Conservation (phyloP, 2,888 invertebrate genomes). For the Epistrophella euchroma region DNA sequence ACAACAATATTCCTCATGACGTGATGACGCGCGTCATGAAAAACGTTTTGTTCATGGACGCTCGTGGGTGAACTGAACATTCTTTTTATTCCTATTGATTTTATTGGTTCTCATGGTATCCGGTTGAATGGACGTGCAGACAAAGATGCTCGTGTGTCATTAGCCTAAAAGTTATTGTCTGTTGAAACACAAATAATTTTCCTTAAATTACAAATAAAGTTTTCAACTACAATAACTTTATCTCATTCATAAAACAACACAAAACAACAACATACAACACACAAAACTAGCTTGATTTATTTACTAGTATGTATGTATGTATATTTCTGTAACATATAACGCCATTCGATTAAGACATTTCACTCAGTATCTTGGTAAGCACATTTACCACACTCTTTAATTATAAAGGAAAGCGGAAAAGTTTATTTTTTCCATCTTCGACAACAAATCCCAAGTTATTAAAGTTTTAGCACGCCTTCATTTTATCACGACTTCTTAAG, state of each 20-base stretch:
- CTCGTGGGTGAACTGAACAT: no score
- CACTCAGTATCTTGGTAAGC: slow-evolving; percentile 27
- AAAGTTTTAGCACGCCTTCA: slow-evolving; percentile 65
- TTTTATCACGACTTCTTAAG: slow-evolving; percentile 37
- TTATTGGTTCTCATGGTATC: no score
- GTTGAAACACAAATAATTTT: background rate
- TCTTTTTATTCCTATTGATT: no score
- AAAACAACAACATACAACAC: background rate
- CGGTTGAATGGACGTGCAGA: no score
- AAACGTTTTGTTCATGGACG: no score
- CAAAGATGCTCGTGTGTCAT: no score
- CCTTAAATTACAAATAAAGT: background rate
- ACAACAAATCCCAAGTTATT: slow-evolving; percentile 66
- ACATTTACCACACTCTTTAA: slow-evolving; percentile 39
- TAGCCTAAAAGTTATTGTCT: no score
- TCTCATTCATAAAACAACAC: background rate
- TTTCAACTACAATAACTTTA: background rate
- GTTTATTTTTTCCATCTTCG: slow-evolving; percentile 41
- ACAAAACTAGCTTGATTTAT: background rate
- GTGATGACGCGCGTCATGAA: no score
- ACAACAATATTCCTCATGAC: no score
- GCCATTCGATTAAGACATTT: slow-evolving; percentile 49
- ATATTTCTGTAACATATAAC: background rate
- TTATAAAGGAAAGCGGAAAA: slow-evolving; percentile 51
- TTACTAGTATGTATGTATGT: background rate